phyloP scores from a whole-genome alignment of 2,888 invertebrate species.

The Rhingia campestris region DNA sequence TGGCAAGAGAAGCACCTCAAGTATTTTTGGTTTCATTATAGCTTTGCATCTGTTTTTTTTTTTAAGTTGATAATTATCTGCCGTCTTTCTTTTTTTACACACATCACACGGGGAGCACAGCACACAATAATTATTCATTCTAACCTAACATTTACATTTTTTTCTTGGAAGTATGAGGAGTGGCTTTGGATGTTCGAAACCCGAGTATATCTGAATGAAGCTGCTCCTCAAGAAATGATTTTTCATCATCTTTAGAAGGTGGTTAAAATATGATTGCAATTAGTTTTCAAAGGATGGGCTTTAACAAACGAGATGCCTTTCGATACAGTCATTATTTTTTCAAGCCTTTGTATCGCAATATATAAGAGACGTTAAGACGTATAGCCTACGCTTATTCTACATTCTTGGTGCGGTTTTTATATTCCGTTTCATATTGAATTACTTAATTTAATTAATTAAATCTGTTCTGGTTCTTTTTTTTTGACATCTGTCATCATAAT shows the following conservation, averaged over 20 bases:
- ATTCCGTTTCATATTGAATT: too few relatives aligned
- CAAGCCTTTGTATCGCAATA: background rate
- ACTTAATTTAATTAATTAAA: too few relatives aligned
- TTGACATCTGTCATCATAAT: too few relatives aligned
- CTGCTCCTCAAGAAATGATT: constrained; percentile 48
- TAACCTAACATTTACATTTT: constrained; percentile 39
- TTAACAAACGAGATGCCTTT: constrained; percentile 9
- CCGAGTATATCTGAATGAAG: constrained; percentile 6
- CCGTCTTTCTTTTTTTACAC: constrained; percentile 12
- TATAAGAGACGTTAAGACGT: constrained; percentile 7
- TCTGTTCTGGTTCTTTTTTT: too few relatives aligned
- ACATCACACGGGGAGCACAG: constrained; percentile 31
- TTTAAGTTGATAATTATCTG: constrained; percentile 26
- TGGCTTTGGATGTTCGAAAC: constrained; percentile 24
- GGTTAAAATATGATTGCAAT: constrained; percentile 28
- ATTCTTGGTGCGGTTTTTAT: background rate
- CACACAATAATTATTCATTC: constrained; percentile 15
- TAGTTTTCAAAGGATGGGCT: background rate
- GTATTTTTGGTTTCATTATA: constrained; percentile 16
- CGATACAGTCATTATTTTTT: background rate
- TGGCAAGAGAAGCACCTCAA: constrained; percentile 40
- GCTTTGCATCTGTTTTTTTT: constrained; percentile 10
- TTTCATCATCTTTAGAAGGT: constrained; percentile 43
- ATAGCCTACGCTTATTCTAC: background rate
- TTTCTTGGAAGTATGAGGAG: constrained; percentile 28